Evolutionary conservation across 2,113 vertebrate genomes (phyloP), one percentile per base, ranked within the genome.

Genomic region (Melanostigma gelatinosum): DNA sequence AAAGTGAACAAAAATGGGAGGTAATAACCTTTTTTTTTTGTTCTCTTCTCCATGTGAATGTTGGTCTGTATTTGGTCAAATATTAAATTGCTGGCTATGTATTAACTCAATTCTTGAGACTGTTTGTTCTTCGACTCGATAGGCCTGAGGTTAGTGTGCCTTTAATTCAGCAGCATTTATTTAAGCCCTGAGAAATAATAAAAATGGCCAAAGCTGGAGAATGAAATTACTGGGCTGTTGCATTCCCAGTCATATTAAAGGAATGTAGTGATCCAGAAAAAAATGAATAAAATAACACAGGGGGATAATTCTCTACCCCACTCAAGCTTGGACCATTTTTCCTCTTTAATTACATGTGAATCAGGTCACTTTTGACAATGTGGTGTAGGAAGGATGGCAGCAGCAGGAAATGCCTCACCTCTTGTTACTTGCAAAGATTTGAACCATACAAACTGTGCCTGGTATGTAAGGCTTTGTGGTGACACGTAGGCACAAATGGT

Each of bases 241-340:
- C 85, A 36, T 79, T 90, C 48, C 72, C 83, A 90, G 91, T 91
- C 77, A 86, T 81, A 77, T 79, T 88, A 87, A 91, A 85, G 75
- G 75, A 87, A 93, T 84, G 84, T 85, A 92, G 81, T 88, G 86
- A 92, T 72, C 81, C 90, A 88, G 82, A 86, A 85, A 86, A 87
- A 83, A 84, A 85, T 65, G 79, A 85, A 88, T 77, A 79, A 84
- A 82, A 71, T 52, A 87, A 81, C 84, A 85, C 79, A 84, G n/a
- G 72, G 77, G 78, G 75, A 85, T 83, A 90, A 90, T 92, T 82
- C 76, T 68, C 34, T 46, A 85, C 55, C 64, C 52, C 36, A 71
- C 75, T 88, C 58, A 81, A 75, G 54, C 77, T 80, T 46, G 54
- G 80, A 72, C 64, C 67, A 29, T 85, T 86, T 89, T 65, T 70